Evolutionary conservation across 1,140 invertebrate genomes (phyloP).

Genomic region (Heterodera schachtii): DNA sequence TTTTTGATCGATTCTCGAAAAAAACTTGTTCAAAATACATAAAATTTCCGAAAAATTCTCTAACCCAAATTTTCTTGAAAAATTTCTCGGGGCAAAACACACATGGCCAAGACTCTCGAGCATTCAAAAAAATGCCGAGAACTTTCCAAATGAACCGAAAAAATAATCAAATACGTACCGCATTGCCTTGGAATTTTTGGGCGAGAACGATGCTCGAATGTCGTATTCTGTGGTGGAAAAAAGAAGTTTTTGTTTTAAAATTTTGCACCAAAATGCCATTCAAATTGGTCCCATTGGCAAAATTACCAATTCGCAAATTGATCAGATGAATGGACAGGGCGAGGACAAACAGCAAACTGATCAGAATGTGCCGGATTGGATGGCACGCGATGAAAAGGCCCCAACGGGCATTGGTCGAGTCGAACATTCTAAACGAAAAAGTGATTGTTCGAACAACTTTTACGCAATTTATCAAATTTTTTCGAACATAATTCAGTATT

Average conservation of each 20-base stretch:
- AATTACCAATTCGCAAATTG: slow-evolving; percentile 25
- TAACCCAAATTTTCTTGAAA: too few relatives aligned
- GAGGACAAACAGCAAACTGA: slow-evolving; percentile 3
- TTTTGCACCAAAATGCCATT: too few relatives aligned
- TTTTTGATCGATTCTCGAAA: too few relatives aligned
- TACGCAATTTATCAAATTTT: too few relatives aligned
- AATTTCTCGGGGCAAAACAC: too few relatives aligned
- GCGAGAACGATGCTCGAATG: slow-evolving; percentile 24
- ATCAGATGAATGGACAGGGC: slow-evolving; percentile 15
- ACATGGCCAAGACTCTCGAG: too few relatives aligned
- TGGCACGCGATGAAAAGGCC: slow-evolving; percentile 20
- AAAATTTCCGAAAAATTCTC: too few relatives aligned
- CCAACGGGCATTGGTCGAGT: slow-evolving; percentile 17
- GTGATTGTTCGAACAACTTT: too few relatives aligned
- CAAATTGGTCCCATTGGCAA: not conserved
- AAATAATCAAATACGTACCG: slow-evolving; percentile 11
- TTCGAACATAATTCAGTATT: too few relatives aligned
- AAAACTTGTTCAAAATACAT: too few relatives aligned
- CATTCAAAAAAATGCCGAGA: too few relatives aligned
- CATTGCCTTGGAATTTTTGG: slow-evolving; percentile 28
- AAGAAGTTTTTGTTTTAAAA: not conserved
- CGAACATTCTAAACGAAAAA: slow-evolving; percentile 13
- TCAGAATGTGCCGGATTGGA: slow-evolving; percentile 19
- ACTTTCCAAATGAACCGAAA: too few relatives aligned
- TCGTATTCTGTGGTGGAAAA: slow-evolving; percentile 12